Evolutionary conservation across 2,113 vertebrate genomes (phyloP).

Genomic region (Echinops telfairi): DNA sequence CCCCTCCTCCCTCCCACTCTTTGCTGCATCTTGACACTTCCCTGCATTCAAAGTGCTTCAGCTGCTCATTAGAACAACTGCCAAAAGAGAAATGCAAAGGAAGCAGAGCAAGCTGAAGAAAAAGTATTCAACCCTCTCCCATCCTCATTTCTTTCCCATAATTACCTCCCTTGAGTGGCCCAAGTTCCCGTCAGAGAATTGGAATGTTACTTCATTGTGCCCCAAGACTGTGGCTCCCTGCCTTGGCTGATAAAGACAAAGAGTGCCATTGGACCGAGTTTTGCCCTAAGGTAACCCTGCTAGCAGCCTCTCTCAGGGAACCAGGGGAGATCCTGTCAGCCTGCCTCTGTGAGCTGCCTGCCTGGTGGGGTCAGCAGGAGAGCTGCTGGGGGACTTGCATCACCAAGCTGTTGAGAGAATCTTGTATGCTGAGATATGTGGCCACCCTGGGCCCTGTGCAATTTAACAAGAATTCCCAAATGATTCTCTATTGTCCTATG

Average conservation of each 20-base stretch:
- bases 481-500: neutral
- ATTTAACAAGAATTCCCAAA: neutral
- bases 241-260: conserved; percentile 72
- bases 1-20: neutral
- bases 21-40: no score
- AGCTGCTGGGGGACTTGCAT: conserved; percentile 54
- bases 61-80: neutral
- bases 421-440: conserved; percentile 25
- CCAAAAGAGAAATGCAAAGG: neutral
- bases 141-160: conserved; percentile 60
- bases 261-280: conserved; percentile 57
- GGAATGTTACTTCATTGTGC: conserved; percentile 69
- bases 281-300: conserved; percentile 79
- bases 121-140: neutral
- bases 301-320: conserved; percentile 50
- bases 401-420: neutral
- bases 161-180: conserved; percentile 50
- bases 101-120: conserved; percentile 23
- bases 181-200: conserved; percentile 44
- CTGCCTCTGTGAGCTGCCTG: conserved; percentile 52
- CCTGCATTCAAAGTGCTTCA: neutral
- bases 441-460: neutral
- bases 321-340: conserved; percentile 46
- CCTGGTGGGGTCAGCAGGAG: conserved; percentile 57
- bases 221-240: conserved; percentile 37